Conservation (phyloP, 1,140 invertebrate genomes). For the Euura saliciscinereae region DNA sequence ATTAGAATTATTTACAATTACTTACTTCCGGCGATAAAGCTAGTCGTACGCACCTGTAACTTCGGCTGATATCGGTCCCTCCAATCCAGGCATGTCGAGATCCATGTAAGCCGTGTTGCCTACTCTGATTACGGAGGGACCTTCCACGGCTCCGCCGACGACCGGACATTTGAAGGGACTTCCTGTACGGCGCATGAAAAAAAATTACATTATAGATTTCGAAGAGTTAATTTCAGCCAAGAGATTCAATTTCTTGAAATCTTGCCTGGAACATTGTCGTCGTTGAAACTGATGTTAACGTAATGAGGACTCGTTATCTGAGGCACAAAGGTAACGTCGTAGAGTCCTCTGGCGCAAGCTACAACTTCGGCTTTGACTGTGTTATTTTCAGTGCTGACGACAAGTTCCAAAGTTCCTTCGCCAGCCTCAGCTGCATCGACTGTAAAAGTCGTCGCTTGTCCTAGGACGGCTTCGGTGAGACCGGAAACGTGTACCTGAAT, state of each 20-base stretch:
- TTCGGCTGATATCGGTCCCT: slow-evolving; percentile 52
- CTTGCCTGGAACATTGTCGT: slow-evolving; percentile 82
- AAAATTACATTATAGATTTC: background rate
- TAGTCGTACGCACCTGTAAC: slow-evolving; percentile 48
- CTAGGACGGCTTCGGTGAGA: slow-evolving; percentile 63
- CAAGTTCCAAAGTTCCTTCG: slow-evolving; percentile 93
- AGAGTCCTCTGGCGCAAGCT: slow-evolving; percentile 87
- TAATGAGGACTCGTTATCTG: slow-evolving; percentile 88
- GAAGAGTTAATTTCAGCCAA: no score
- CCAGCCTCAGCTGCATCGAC: slow-evolving; percentile 96
- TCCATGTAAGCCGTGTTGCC: slow-evolving; percentile 63
- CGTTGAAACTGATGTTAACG: slow-evolving; percentile 97
- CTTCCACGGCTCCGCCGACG: slow-evolving; percentile 55
- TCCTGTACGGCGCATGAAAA: slow-evolving; percentile 59
- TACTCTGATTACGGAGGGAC: slow-evolving; percentile 57
- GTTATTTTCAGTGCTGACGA: slow-evolving; percentile 89
- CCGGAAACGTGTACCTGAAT: slow-evolving; percentile 54
- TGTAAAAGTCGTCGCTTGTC: slow-evolving; percentile 86
- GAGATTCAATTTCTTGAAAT: no score
- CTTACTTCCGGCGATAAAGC: no score
- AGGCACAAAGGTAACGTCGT: slow-evolving; percentile 96
- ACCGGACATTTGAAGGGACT: slow-evolving; percentile 83
- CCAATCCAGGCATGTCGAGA: slow-evolving; percentile 54
- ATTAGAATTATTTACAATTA: no score
- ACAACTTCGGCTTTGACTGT: slow-evolving; percentile 89